Evolutionary conservation across 2,797 vertebrate species (phyloP), one percentile per base, ranked within the genome.

Genomic region (Lerista edwardsae): DNA sequence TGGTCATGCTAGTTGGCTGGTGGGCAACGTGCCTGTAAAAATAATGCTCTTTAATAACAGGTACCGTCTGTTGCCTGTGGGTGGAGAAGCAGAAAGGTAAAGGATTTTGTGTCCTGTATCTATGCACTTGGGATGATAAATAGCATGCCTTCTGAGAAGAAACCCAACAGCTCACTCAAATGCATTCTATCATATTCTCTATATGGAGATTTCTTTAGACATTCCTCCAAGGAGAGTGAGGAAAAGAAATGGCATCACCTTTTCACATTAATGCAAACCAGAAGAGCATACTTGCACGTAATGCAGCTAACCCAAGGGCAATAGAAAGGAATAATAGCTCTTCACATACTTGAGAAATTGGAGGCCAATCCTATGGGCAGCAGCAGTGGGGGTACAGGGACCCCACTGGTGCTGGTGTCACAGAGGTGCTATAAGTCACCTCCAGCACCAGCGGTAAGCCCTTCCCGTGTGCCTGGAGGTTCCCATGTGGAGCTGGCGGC

Each of bases 1-100:
- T 80, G 62, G 6, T 9, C 64, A 78, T 82, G 9, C 36, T 59
- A 51, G 55, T 44, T 74, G 25, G 25, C 72, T 88, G 71, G 84
- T 86, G 55, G 73, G 23, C 74, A 91, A 31, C 74, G 86, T 90
- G 71, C 72, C 91, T 78, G 84, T 78, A 73, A 93, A 93, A 86
- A 61, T 85, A 89, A 83, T 72, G n/a, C 8, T 83, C 31, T 92
- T 77, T 84, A 86, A 41, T 85, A 91, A 90, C 6, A 76, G 25
- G 41, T 29, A 72, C 15, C 39, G 85, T 72, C 87, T 82, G 55
- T 92, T 81, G 19, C 41, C 64, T 47, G 17, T 9, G n/a, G 51
- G 79, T 88, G 89, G 86, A 77, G 84, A 88, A 75, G 2, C 47
- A 76, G n/a, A 2, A 31, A 65, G 61, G 47, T 67, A 19, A 74